Base-by-base conservation (phyloP, 2,888 invertebrate genomes). In the Chloromyia formosa region DNA sequence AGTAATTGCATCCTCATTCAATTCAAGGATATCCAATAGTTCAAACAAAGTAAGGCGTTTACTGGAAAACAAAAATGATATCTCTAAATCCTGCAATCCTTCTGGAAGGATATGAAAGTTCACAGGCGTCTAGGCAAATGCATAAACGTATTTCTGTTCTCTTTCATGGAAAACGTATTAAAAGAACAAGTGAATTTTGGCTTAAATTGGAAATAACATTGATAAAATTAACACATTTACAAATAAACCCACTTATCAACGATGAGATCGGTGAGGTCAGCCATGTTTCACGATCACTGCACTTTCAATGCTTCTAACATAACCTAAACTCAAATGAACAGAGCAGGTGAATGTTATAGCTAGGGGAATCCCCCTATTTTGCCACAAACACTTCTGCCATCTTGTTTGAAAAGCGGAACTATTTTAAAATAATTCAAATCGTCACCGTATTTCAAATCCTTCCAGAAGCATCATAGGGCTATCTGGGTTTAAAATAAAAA, bases 21-120 rank as follows among this genome's bases (percentile, higher is more conserved):
- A 35, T 7, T 35, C 27, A 7, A 35, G 27, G 27, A 35, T 35
- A 2, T 35, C 27, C 27, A 35, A 35, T 35, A 35, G 7, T 7
- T 35, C 27, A 35, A 35, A 35, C 27, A 35, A 35, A 35, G 49
- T 49, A 49, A 49, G 5, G 2, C 49, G 16, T 49, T 49, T 49
- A 12, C 49, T 49, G 12, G 10, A 49, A 49, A 12, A 49, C 49
- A 49, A 49, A 49, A 49, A 49, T n/a, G 2, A 49, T 49, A 49
- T 49, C 5, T 49, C 49, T 49, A 7, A 49, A n/a, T n/a, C 49
- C 16, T 49, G 14, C 49, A 49, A 49, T 49, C 12, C 49, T 49
- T 49, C 49, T 49, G 49, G 49, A 49, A 49, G 49, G 49, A 49
- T 49, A 5, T 49, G 49, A 49, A 49, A 49, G 49, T 49, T n/a